These are phyloP conservation scores for Micromesistius poutassou DNA, from an alignment of 2,797 vertebrate species.

Conservation along the genomic window DNA sequence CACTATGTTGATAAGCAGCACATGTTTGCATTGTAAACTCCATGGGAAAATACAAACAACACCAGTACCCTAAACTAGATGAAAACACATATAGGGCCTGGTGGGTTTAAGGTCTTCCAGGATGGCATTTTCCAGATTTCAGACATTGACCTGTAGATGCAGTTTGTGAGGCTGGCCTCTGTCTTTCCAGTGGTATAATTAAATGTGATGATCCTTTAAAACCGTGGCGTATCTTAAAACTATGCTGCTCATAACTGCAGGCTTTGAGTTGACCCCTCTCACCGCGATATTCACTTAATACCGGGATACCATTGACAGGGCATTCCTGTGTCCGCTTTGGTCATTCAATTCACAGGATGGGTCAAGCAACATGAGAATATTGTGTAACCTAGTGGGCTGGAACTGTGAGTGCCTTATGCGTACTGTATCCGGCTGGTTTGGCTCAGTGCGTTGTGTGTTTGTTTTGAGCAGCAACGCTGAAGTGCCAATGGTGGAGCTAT, in stretches of 20 bases:
- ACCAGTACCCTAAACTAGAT: neutral
- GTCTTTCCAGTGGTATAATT: slow-evolving; percentile 20
- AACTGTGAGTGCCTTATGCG: neutral
- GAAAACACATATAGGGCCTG: neutral
- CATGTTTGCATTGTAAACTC: too few species aligned
- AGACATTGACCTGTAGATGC: slow-evolving; percentile 9
- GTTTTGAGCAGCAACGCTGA: neutral
- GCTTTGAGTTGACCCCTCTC: slow-evolving; percentile 24
- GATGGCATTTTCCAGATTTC: neutral
- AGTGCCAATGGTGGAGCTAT: neutral
- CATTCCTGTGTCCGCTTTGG: neutral
- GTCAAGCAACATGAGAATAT: neutral
- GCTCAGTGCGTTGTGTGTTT: neutral
- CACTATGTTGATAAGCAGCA: neutral
- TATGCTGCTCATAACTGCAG: slow-evolving; percentile 24
- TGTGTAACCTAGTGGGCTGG: neutral
- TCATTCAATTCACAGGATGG: neutral
- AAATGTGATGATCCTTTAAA: slow-evolving; percentile 31
- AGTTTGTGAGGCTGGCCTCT: slow-evolving; percentile 18
- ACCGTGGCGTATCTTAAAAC: slow-evolving; percentile 11
- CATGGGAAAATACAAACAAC: too few species aligned
- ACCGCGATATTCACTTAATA: slow-evolving; percentile 27
- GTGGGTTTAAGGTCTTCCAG: slow-evolving; percentile 9
- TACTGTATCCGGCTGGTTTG: neutral
- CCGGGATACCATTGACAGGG: neutral